These are phyloP conservation scores for Myodes glareolus DNA, from an alignment of 2,113 vertebrate genomes.

Conservation along the genomic window DNA sequence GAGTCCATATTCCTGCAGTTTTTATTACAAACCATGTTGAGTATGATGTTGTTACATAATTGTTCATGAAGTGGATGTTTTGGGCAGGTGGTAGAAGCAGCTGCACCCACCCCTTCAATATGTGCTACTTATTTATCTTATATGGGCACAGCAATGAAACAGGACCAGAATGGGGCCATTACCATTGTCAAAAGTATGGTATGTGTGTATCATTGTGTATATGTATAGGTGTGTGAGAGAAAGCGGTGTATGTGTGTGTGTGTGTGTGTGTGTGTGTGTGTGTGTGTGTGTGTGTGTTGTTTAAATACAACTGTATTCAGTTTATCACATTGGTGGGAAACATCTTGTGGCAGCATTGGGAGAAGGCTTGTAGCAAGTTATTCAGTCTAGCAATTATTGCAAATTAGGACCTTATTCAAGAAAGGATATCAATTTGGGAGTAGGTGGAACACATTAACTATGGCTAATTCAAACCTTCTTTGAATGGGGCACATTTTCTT, in stretches of 20 bases:
- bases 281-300: not conserved
- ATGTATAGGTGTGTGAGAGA: not conserved
- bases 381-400: conserved; percentile 78
- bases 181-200: conserved; percentile 59
- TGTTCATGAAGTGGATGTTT: conserved; percentile 71
- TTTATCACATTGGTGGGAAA: conserved; percentile 81
- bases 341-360: conserved; percentile 76
- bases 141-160: conserved; percentile 75
- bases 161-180: conserved; percentile 9
- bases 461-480: conserved; percentile 71
- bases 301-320: conserved; percentile 79
- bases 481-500: conserved; percentile 70
- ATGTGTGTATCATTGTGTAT: not conserved
- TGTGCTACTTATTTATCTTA: conserved; percentile 74
- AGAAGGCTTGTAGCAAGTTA: conserved; percentile 74
- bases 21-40: conserved; percentile 72
- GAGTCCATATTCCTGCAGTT: conserved; percentile 67
- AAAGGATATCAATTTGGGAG: conserved; percentile 73
- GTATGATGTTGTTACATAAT: conserved; percentile 69
- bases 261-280: not conserved
- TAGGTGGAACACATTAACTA: conserved; percentile 56
- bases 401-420: conserved; percentile 79
- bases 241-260: not conserved
- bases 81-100: conserved; percentile 81
- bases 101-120: conserved; percentile 34